These are phyloP conservation scores for Otocyon megalotis DNA, from an alignment of 2,113 vertebrate genomes.

Conservation along the genomic window DNA sequence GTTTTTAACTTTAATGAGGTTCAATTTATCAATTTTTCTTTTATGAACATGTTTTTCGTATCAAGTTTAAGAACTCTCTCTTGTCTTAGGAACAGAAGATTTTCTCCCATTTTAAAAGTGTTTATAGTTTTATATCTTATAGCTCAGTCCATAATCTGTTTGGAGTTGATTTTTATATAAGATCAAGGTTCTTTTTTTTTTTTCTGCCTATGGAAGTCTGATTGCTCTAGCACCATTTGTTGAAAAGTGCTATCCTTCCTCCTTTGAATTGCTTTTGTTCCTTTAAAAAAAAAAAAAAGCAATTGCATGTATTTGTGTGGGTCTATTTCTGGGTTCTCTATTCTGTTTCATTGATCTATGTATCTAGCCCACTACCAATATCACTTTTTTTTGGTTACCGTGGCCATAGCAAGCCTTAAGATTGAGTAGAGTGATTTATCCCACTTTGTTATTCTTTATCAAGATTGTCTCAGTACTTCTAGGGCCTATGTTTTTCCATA, in stretches of 20 bases:
- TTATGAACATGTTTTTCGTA: background rate
- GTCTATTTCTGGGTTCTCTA: background rate
- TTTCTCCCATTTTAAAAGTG: background rate
- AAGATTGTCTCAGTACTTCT: background rate
- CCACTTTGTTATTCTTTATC: background rate
- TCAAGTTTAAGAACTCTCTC: background rate
- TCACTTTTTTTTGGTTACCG: background rate
- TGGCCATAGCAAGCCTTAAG: background rate
- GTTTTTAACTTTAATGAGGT: conserved; percentile 3
- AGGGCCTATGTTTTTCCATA: background rate
- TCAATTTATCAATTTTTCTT: background rate
- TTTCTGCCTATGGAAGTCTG: background rate
- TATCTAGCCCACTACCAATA: background rate
- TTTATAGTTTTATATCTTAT: background rate
- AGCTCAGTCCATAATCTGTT: background rate
- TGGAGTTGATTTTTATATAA: conserved; percentile 28
- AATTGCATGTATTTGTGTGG: too few relatives aligned
- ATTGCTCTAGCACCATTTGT: background rate
- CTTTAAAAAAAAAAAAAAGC: background rate
- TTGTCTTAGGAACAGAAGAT: background rate
- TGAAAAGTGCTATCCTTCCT: background rate
- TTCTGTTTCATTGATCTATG: background rate
- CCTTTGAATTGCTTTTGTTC: background rate
- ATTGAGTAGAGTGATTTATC: background rate
- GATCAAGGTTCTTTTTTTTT: background rate